Percentiles rank a stretch among this genome's conserved stretches.
Conservation (phyloP, 64 coral and sea anemone genomes). For the Pachyseris speciosa region DNA sequence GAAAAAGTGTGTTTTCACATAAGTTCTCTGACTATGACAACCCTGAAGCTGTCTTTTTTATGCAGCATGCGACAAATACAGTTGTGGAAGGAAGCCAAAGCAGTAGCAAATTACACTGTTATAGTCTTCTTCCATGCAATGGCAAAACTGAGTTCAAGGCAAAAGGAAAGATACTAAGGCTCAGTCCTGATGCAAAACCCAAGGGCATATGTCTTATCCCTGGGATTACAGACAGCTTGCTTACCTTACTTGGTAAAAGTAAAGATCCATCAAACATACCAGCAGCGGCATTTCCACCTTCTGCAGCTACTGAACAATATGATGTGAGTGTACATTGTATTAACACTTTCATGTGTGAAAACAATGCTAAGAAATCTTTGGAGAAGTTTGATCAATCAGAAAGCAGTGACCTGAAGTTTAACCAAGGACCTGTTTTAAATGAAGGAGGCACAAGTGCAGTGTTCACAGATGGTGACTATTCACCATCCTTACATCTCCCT, state of each 20-base stretch:
- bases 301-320: not conserved
- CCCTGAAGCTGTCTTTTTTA: not conserved
- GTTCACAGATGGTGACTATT: not conserved
- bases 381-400: not conserved
- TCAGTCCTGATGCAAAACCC: not conserved
- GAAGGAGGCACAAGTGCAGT: not conserved
- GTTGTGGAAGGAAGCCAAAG: conserved; percentile 34
- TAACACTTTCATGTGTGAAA: not conserved
- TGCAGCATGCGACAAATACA: not conserved
- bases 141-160: not conserved
- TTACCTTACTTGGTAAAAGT: conserved; percentile 20
- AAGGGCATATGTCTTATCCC: conserved; percentile 19
- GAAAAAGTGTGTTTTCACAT: not conserved
- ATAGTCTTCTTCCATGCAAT: not conserved
- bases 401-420: not conserved
- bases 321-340: conserved; percentile 17
- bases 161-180: not conserved
- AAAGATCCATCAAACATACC: not conserved
- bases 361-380: not conserved
- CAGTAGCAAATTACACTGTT: not conserved
- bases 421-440: not conserved
- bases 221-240: not conserved
- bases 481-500: not conserved
- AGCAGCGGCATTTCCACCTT: not conserved
- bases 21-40: not conserved